Base-by-base conservation (phyloP, 2,113 vertebrate species). In the Bujurquina vittata region DNA sequence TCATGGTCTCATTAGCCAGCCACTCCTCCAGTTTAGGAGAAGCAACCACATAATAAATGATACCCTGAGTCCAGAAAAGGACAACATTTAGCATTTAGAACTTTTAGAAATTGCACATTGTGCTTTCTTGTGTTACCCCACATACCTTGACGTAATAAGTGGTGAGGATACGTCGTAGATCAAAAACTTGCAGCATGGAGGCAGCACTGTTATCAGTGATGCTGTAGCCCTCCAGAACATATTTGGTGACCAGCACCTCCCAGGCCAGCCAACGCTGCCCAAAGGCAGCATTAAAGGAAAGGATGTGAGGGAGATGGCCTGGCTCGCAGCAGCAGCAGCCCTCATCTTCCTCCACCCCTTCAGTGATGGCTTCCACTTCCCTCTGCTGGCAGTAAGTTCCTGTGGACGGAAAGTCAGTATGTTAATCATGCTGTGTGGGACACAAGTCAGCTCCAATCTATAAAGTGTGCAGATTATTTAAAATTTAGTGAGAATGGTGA, bases 1-100 rank as follows among this genome's bases (percentile, higher is more conserved):
- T 97, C 97, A 99, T 98, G 2, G 97, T 97, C 93, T 99, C 98
- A 26, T 99, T 99, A 12, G 96, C 96, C 63, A 99, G 94, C 98
- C 98, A 99, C 40, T 99, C 98, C 77, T 99, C 98, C 75, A 99
- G 94, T 87, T 97, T 99, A 23, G 97, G 90, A 4, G 98, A 99
- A 1, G 96, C 96, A 5, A 97, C 95, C 75, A 99, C 98, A 56
- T 99, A 99, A 91, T 98, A 99, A 93, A 99, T 97, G 87, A 99
- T 99, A 29, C 98, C 98, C 98, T 99, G 91, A 85, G 60, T 4
- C 3, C 62, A 78, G 58, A 10, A 49, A 37, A 23, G 1, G 12
- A 29, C 0, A 1, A 22, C 6, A n/a, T n/a, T n/a, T n/a, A n/a
- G 31, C n/a, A 43, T 69, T 77, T 46, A 69, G 2, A 67, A n/a